Evolutionary conservation across 2,797 vertebrate species (phyloP), one percentile per base, ranked within the genome.

Genomic region (Myoxocephalus aenaeus): DNA sequence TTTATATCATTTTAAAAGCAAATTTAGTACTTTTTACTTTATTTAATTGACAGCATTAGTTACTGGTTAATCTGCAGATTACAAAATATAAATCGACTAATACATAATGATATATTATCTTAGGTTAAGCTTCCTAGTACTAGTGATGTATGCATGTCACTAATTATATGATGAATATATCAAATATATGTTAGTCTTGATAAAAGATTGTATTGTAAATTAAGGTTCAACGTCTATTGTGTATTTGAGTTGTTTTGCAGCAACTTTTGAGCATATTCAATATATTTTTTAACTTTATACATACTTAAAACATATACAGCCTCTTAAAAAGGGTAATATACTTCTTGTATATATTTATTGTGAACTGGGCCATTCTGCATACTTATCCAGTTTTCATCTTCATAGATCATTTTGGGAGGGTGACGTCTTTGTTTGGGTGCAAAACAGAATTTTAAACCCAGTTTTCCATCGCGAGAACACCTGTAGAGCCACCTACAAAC

Each of bases 271-370:
- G 78, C 73, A 83, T 89, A 90, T 90, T 93, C 83, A 87, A 64
- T 88, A 90, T 92, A 94, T 96, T 95, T 95, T 32, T 32, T 2
- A 32, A 90, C 80, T 93, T 93, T 96, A 95, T 95, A 94, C 81
- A 94, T 79, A 77, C 89, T 32, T 32, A 91, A 90, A 59, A 59
- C 87, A 91, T 89, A 91, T 89, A 92, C 75, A 71, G 80, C 86
- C 78, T 87, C 87, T 88, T 83, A 77, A 87, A 93, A 87, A 89
- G 71, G 92, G 91, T 95, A 95, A 95, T 92, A 94, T 92, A 27
- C 25, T 27, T 27, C 2, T 27, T 27, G 1, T 27, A 27, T 27
- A 27, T 27, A 27, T 27, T 27, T 27, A 27, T 32, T 32, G 13
- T 42, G 14, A 42, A 44, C 5, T 44, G 5, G 14, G 5, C 42